phyloP scores from a whole-genome alignment of 1,140 invertebrate species.

The Babylonia areolata region DNA sequence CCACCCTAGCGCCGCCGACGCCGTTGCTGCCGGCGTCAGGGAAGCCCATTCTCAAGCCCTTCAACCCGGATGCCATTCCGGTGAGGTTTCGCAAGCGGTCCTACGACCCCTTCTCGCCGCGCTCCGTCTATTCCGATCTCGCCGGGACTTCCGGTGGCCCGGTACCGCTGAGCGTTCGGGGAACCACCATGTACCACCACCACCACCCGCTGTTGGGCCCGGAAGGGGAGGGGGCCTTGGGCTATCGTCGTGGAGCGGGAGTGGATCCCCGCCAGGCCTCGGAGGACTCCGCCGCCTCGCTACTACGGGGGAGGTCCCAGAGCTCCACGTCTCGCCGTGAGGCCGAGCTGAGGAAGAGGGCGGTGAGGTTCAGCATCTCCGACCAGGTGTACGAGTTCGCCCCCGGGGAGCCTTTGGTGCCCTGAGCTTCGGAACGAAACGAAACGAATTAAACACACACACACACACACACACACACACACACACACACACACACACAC shows the following conservation, averaged over 20 bases:
- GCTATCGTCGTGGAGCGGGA: too few species aligned
- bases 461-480: too few species aligned
- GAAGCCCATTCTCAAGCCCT: constrained; percentile 22
- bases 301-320: not conserved
- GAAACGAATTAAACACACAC: too few species aligned
- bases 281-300: too few species aligned
- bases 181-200: constrained; percentile 26
- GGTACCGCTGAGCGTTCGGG: not conserved
- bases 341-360: constrained; percentile 24
- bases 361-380: constrained; percentile 30
- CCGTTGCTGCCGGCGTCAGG: not conserved
- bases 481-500: too few species aligned
- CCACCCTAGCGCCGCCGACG: not conserved
- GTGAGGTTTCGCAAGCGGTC: not conserved
- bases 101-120: constrained; percentile 11
- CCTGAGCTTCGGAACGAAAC: not conserved
- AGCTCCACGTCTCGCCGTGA: not conserved
- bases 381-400: constrained; percentile 32
- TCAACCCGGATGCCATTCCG: not conserved
- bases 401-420: not conserved
- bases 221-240: not conserved
- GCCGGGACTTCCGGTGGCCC: not conserved
- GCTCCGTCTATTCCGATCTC: not conserved
- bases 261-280: not conserved
- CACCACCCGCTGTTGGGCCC: too few species aligned